These are phyloP conservation scores for Cephalopterus ornatus DNA, from an alignment of 2,113 vertebrate genomes.

Conservation along the genomic window DNA sequence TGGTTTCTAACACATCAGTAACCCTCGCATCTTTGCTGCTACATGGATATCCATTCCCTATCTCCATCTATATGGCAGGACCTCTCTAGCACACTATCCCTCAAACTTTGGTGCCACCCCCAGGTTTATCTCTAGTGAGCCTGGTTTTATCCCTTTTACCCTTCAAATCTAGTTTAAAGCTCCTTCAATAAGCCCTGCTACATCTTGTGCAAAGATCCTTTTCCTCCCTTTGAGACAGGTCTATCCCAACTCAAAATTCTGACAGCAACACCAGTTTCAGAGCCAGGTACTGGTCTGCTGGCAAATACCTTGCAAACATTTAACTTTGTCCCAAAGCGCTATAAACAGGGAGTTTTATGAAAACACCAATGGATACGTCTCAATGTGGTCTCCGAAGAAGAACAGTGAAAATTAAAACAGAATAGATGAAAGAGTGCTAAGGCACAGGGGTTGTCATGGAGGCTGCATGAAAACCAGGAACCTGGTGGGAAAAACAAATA, in stretches of 20 bases:
- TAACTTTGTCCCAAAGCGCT: background rate
- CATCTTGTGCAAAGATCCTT: background rate
- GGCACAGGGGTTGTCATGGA: background rate
- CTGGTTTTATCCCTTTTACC: background rate
- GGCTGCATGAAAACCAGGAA: background rate
- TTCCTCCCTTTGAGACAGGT: background rate
- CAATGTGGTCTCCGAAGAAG: background rate
- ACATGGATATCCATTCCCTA: too few relatives aligned
- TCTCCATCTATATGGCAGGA: background rate
- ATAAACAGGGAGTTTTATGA: background rate
- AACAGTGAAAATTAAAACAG: background rate
- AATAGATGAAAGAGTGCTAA: background rate
- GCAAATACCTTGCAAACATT: background rate
- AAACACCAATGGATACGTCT: background rate
- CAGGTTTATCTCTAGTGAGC: background rate
- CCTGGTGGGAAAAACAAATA: background rate
- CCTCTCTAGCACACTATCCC: accelerated
- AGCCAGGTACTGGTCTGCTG: background rate
- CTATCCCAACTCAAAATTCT: background rate
- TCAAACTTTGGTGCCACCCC: background rate
- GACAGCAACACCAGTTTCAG: background rate
- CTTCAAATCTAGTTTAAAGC: background rate
- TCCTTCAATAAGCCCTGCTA: too few relatives aligned
- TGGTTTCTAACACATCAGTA: background rate
- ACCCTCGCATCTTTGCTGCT: background rate